Conservation (phyloP, 1,140 invertebrate genomes). For the Camponotus floridanus region DNA sequence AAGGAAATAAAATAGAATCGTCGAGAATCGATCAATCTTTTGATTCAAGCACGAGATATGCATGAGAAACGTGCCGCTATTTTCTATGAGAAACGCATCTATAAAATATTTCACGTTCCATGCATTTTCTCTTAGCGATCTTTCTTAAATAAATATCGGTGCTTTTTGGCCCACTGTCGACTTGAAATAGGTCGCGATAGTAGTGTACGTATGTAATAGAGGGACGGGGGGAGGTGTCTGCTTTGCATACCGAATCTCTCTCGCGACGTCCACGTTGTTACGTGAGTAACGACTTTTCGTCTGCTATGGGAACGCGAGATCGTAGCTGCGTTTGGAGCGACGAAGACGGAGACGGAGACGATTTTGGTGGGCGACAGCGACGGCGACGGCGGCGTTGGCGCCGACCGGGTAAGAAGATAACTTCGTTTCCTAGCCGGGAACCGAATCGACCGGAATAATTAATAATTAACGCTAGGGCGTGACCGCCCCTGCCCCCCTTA, state of each 20-base stretch:
- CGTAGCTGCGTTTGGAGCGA: constrained; percentile 11
- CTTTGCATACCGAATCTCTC: constrained; percentile 62
- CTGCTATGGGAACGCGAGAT: constrained; percentile 41
- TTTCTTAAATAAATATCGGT: constrained; percentile 24
- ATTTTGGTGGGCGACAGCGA: not conserved
- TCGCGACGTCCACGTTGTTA: constrained; percentile 48
- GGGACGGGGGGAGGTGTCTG: constrained; percentile 29
- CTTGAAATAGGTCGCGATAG: constrained; percentile 50
- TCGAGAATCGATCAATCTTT: not conserved
- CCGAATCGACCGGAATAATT: constrained; percentile 68
- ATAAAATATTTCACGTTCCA: not conserved
- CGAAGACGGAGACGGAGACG: constrained; percentile 9
- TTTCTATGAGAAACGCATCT: not conserved
- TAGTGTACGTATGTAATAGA: constrained; percentile 31
- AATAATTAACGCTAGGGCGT: constrained; percentile 64
- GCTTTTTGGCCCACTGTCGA: not conserved
- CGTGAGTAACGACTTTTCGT: constrained; percentile 65
- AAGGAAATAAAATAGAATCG: not conserved
- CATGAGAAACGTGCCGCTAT: too few species aligned
- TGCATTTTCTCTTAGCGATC: constrained; percentile 9
- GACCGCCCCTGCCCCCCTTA: constrained; percentile 30
- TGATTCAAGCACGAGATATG: not conserved
- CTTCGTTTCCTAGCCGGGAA: constrained; percentile 60
- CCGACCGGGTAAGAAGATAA: constrained; percentile 61
- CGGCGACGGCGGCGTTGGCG: constrained; percentile 47